Evolutionary conservation across 2,113 vertebrate genomes (phyloP).

Genomic region (Protobothrops mucrosquamatus): DNA sequence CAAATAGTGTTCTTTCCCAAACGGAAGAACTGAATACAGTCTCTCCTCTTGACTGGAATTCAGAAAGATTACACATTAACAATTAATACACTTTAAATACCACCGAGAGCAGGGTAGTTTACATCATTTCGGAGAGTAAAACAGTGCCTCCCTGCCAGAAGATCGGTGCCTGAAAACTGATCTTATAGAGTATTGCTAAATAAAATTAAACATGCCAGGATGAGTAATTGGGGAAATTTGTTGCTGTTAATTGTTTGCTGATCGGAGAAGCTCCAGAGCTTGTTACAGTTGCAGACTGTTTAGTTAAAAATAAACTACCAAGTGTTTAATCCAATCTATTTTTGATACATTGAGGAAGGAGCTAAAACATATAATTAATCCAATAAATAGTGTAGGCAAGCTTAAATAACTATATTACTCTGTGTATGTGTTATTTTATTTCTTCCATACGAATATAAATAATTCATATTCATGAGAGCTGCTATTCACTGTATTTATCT

Average conservation of each 20-base stretch:
- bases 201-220: constrained; percentile 46
- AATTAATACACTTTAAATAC: constrained; percentile 66
- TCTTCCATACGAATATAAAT: not conserved
- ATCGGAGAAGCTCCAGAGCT: not conserved
- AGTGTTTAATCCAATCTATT: constrained; percentile 4
- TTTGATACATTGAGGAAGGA: not conserved
- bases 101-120: constrained; percentile 56
- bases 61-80: constrained; percentile 68
- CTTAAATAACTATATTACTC: not conserved
- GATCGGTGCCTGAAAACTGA: constrained; percentile 43
- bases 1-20: constrained; percentile 61
- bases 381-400: not conserved
- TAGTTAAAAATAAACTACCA: constrained; percentile 31
- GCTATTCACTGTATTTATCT: not conserved
- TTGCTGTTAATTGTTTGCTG: constrained; percentile 22
- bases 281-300: constrained; percentile 28
- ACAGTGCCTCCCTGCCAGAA: constrained; percentile 39
- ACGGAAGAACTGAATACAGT: constrained; percentile 44
- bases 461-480: not conserved
- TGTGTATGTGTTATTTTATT: not conserved
- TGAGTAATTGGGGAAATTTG: constrained; percentile 25
- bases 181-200: constrained; percentile 25
- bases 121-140: constrained; percentile 56
- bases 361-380: constrained; percentile 22
- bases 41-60: constrained; percentile 54